Percentiles rank a stretch among this genome's conserved stretches.
Conservation (phyloP, 35 echinoderm and acorn worm species). For the Ophiothrix spiculata region DNA sequence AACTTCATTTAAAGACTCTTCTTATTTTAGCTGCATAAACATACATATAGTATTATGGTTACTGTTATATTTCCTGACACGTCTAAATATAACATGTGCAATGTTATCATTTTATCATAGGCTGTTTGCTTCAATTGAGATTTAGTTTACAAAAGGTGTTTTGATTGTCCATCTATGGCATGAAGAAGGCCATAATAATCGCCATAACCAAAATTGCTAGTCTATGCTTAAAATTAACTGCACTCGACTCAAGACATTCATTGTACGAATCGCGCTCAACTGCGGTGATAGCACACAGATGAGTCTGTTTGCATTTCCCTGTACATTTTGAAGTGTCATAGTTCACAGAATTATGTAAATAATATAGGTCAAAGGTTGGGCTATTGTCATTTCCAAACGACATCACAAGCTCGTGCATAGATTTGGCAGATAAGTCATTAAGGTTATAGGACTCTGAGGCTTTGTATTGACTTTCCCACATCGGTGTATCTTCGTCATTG, state of each 20-base stretch:
- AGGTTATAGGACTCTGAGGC: conserved; percentile 27
- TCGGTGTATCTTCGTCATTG: not conserved
- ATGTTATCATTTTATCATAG: no score
- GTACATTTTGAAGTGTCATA: conserved; percentile 12
- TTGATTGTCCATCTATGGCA: no score
- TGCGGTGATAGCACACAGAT: conserved; percentile 46
- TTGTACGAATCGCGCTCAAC: not conserved
- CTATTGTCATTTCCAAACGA: conserved; percentile 1
- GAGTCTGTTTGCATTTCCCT: conserved; percentile 10
- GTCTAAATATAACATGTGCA: no score
- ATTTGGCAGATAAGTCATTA: conserved; percentile 22
- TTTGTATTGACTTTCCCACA: conserved; percentile 23
- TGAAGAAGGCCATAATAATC: no score
- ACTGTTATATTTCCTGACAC: no score
- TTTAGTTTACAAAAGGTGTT: no score
- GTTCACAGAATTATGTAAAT: conserved; percentile 31
- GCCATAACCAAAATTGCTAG: not conserved
- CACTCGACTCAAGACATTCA: not conserved
- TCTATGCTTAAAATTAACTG: not conserved
- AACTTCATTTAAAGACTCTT: no score
- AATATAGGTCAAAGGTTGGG: conserved; percentile 10
- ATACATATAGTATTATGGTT: no score
- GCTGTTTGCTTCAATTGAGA: no score
- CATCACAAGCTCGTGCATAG: conserved; percentile 28
- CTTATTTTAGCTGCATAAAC: no score